These are phyloP conservation scores for Solea senegalensis DNA, from an alignment of 2,113 vertebrate genomes.

Conservation along the genomic window DNA sequence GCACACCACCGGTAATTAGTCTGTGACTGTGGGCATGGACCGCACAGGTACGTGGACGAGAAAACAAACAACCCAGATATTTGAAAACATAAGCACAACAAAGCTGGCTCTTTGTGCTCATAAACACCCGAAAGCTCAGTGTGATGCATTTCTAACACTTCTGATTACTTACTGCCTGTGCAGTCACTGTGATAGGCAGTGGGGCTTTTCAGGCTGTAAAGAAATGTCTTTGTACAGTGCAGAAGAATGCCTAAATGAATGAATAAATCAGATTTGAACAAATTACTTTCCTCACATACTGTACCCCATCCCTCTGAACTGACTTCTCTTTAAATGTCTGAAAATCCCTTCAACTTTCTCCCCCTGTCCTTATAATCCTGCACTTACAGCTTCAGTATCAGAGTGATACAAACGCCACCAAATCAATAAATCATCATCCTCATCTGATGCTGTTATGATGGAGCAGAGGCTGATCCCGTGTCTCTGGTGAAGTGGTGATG, in stretches of 20 bases:
- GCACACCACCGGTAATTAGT: conserved; percentile 20
- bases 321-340: conserved; percentile 17
- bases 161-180: not conserved
- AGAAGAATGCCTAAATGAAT: not conserved
- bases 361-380: not conserved
- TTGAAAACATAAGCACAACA: not conserved
- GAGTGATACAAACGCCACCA: not conserved
- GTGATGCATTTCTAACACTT: not conserved
- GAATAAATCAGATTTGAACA: conserved; percentile 35
- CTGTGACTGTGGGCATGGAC: conserved; percentile 3
- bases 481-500: conserved; percentile 49
- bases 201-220: conserved; percentile 1
- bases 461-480: conserved; percentile 21
- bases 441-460: conserved; percentile 16
- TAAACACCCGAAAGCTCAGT: not conserved
- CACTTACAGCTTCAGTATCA: not conserved
- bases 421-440: not conserved
- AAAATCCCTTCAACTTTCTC: conserved; percentile 9
- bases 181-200: conserved; percentile 2
- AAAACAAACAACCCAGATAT: not conserved
- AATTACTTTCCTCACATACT: conserved; percentile 29
- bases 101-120: not conserved
- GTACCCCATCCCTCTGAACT: conserved; percentile 22
- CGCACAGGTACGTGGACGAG: not conserved
- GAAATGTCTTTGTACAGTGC: conserved; percentile 8